These are phyloP conservation scores for Chloropsis cyanopogon DNA, from an alignment of 2,113 vertebrate genomes.

Conservation along the genomic window DNA sequence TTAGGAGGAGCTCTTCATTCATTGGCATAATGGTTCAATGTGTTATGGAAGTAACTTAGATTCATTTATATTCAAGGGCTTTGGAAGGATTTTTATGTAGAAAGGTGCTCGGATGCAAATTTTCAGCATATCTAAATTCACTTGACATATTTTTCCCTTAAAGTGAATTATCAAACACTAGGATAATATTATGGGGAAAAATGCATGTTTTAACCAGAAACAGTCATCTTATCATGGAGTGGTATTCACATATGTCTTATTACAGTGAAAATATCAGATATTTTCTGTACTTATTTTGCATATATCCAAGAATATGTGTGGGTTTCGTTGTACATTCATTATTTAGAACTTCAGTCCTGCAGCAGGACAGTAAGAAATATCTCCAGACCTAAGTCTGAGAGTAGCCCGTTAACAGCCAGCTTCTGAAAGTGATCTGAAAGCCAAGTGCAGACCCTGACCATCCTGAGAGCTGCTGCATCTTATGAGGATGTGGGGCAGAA, in stretches of 20 bases:
- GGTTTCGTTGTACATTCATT: background rate
- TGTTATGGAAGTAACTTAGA: slow-evolving; percentile 33
- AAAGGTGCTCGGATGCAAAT: slow-evolving; percentile 39
- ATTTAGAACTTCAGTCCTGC: background rate
- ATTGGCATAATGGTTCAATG: background rate
- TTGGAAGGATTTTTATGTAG: slow-evolving; percentile 41
- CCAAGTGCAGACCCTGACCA: background rate
- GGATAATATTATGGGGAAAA: background rate
- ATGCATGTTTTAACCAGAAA: slow-evolving; percentile 1
- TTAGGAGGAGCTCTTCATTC: slow-evolving; percentile 35
- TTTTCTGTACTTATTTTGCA: slow-evolving; percentile 26
- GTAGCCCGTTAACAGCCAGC: background rate
- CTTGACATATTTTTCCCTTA: slow-evolving; percentile 46
- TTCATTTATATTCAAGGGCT: slow-evolving; percentile 54
- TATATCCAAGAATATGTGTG: background rate
- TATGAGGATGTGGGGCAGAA: background rate
- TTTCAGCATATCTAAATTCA: slow-evolving; percentile 23
- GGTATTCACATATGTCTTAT: background rate
- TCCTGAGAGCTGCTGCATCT: background rate
- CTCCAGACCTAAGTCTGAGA: background rate
- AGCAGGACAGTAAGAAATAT: background rate
- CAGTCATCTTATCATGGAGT: background rate
- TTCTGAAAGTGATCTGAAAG: background rate
- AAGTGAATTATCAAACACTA: slow-evolving; percentile 16
- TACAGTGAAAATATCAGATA: background rate